A percentile compares a stretch with the other conserved stretches of the same genome.
These are phyloP conservation scores for Habroteleia sp. DNA, from an alignment of 2,888 invertebrate species.

Conservation along the genomic window DNA sequence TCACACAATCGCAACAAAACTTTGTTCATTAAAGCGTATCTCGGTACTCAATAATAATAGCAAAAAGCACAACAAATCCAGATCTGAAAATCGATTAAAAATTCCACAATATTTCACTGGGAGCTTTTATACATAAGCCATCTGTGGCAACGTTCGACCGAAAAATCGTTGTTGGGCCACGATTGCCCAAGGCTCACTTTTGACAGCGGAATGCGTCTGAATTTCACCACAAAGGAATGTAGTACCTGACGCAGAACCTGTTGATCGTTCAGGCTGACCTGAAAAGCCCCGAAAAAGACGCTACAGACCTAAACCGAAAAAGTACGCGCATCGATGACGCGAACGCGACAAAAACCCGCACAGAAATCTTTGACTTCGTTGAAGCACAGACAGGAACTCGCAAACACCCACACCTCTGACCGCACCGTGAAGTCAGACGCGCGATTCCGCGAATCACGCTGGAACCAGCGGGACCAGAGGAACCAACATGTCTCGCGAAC, in stretches of 20 bases:
- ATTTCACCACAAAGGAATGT: constrained; percentile 44
- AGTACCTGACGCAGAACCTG: constrained; percentile 48
- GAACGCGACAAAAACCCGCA: constrained; percentile 1
- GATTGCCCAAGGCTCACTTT: constrained; percentile 28
- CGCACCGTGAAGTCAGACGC: constrained; percentile 26
- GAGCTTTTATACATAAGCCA: no score
- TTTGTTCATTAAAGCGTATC: no score
- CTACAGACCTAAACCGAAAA: constrained; percentile 1
- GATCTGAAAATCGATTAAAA: no score
- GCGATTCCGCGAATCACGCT: constrained; percentile 40
- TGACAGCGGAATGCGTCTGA: constrained; percentile 45
- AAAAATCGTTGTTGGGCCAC: constrained; percentile 4
- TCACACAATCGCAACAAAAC: no score
- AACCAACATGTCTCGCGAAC: constrained; percentile 26
- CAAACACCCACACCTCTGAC: constrained; percentile 34
- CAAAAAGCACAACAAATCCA: no score
- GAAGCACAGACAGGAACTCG: constrained; percentile 13
- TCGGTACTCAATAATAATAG: no score
- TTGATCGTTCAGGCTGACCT: constrained; percentile 35
- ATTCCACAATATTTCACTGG: no score
- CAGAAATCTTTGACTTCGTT: constrained; percentile 7
- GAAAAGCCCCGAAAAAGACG: constrained; percentile 42
- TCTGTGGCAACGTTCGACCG: background rate
- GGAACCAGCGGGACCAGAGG: constrained; percentile 44
- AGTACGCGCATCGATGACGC: constrained; percentile 11